Base-by-base conservation (phyloP, 2,888 invertebrate species). In the Oconnorella tubifera region DNA sequence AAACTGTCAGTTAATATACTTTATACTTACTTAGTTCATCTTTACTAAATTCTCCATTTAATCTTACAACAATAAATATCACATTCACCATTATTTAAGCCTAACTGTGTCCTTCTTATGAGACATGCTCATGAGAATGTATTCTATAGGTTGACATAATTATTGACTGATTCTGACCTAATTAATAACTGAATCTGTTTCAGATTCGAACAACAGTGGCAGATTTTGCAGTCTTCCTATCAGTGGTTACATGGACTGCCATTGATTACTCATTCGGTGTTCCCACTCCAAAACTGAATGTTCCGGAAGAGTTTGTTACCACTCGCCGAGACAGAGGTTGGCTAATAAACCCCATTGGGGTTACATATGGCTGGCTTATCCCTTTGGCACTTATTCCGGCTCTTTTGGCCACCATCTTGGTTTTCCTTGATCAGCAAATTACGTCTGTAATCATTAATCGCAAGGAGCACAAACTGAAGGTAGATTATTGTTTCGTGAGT, bases 381-480 rank as follows among this genome's bases (percentile, higher is more conserved):
- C 85, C 89, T 2, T 78, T 92, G 4, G 86, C 90, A 14, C 78
- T 90, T 59, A 83, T 93, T 27, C 98, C 98, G 2, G 97, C 97
- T 27, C 83, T 97, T 58, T 83, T 98, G 33, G 95, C 96, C 62
- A 95, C 95, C 25, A 98, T 99, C 77, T 85, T 99, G 23, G 94
- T 99, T 78, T 99, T 99, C 83, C 96, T 99, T 94, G 98, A 99
- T 85, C 98, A 99, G 80, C 98, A 99, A 84, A 99, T 99, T 72
- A 97, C 98, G 2, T 93, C 95, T 28, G 98, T 99, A 49, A 99
- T 99, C 79, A 90, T 99, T 31, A 99, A 99, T 82, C 87, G 98
- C 33, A 97, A 96, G 83, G 98, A 99, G 83, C 93, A 98, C 80
- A 97, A 97, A 83, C 84, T 78, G 4, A 68, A 70, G 75, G 78